Base-by-base conservation (phyloP, 2,888 invertebrate species). In the Pandemis corylana region DNA sequence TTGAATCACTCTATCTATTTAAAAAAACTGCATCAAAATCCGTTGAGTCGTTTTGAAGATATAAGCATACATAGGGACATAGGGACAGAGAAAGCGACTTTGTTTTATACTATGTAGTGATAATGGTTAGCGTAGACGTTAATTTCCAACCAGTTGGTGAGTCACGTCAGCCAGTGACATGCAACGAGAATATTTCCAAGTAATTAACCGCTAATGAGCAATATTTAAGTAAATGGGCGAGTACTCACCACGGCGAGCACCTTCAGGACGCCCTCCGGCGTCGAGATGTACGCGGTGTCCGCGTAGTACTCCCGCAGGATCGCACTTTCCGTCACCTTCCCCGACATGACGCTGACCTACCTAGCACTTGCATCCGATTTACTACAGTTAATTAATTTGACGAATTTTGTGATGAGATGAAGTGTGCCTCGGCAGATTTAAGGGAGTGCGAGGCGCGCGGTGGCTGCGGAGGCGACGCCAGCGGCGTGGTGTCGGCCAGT, bases 181-280 rank as follows among this genome's bases (percentile, higher is more conserved):
- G 20, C 20, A 20, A 20, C 20, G 20, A 20, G 20, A 20, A 20
- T 20, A 20, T 20, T 20, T 20, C 20, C 20, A 20, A 20, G 20
- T 20, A 20, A 20, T 20, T 20, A 20, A 20, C 1, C 20, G 20
- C 20, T 20, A 20, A 20, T 20, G 20, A 20, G 20, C 20, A 20
- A 20, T 20, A 20, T 20, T 20, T 20, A 20, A n/a, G 13, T n/a
- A 51, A 2, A 46, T 13, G 9, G 65, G n/a, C 13, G 42, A 66
- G 28, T 74, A 81, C 83, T 79, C 59, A 89, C 89, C 67, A 84
- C 81, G 4, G 89, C 83, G 13, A 87, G 15, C 12, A 87, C 79
- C 78, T 89, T 89, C 69, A 90, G 78, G 7, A 88, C 78, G n/a
- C 90, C 89, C 76, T 88, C 90, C 0, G 83, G 71, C 2, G 90